Evolutionary conservation across 2,797 vertebrate genomes (phyloP), one percentile per base, ranked within the genome.

Genomic region (Rhynchotus rufescens): DNA sequence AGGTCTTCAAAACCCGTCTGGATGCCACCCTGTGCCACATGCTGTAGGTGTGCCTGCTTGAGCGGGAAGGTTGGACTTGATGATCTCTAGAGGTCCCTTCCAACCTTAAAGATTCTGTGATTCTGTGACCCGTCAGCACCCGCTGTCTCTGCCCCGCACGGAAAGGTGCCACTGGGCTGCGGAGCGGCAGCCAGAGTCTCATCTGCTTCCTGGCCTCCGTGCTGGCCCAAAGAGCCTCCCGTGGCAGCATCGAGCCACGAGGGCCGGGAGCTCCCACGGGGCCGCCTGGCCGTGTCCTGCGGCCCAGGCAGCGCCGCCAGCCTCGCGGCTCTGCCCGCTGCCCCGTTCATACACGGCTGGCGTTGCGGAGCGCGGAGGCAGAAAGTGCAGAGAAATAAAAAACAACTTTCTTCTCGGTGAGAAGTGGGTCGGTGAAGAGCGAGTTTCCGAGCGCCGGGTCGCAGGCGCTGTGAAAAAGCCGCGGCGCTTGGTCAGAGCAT

Each of bases 301-400:
- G 61, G 93, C 71, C 25, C 59, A 78, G 81, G 81, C 0, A 10
- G 54, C 76, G 79, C 69, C 80, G 81, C 84, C 59, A 17, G 74
- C 73, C 88, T 44, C 71, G 36, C 76, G 85, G 78, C 85, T 56
- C 38, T 67, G 81, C 20, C 30, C 2, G 2, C 61, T 75, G 59
- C 30, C 62, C 30, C 64, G 66, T 92, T 91, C 91, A 68, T 45
- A 82, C 93, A 93, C 88, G 76, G 88, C 62, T 32, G 2, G 72
- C 76, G 47, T 91, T 90, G 73, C 79, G 86, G 36, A 1, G 7
- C 86, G 73, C 73, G 65, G 85, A 87, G 90, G 84, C 84, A 80
- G 91, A 90, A 94, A 89, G 86, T 96, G 60, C 94, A 90, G 93
- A 91, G 84, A 92, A 88, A 91, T 90, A 52, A 86, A 82, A 84